Evolutionary conservation across 2,888 invertebrate genomes (phyloP), one percentile per base, ranked within the genome.

Genomic region (Ectemnius cavifrons): DNA sequence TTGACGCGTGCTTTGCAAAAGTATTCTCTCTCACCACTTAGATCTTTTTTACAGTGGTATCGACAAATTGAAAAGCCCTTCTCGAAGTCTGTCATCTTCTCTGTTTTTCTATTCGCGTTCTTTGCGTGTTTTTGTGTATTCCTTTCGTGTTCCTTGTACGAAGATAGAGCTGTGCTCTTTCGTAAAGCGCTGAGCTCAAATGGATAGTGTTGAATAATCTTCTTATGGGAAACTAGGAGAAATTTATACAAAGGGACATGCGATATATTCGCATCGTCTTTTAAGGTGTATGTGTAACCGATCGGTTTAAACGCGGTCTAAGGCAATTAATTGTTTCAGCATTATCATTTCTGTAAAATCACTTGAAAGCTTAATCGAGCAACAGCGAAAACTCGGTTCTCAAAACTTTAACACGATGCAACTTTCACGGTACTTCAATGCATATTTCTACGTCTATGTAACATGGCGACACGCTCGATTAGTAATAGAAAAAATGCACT

Each of bases 401-500:
- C 69, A 46, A 61, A 52, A 37, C 56, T 63, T 63, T 60, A 64
- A 64, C 67, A 61, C 49, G 59, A 68, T 73, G 70, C 73, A 70
- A 70, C 52, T 47, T 67, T 62, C 68, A 62, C 52, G 66, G 58
- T 59, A 58, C 45, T 63, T 69, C 70, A 59, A 69, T 69, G 59
- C 64, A 58, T 65, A 71, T 65, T 61, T 68, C 78, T 73, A 78
- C 37, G 37, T 59, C 20, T 66, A 45, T 57, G 23, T 62, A 73
- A 74, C 67, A 71, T 73, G 78, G 73, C 77, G 66, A 73, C 77
- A 74, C 77, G 71, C 73, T 71, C 16, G 71, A 69, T 77, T 73
- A 79, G 64, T 77, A 71, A 79, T 74, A 81, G 68, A 82, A 82
- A 77, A 82, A 77, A 75, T 79, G 75, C 69, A 71, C 73, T 82